Base-by-base conservation (phyloP, 2,888 invertebrate genomes). In the Cylloceria caligata region DNA sequence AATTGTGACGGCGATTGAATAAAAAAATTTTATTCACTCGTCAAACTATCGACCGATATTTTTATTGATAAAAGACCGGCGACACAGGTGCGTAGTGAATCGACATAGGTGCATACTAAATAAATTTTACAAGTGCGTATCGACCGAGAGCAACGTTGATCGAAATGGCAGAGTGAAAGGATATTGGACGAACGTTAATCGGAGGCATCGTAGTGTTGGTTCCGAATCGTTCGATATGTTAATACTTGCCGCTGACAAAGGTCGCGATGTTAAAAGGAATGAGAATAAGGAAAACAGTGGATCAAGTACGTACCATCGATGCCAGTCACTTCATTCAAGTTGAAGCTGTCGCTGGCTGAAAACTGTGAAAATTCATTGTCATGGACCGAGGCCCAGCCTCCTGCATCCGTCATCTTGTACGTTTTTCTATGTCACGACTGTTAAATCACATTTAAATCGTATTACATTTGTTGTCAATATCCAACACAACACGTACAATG, bases 271-370 rank as follows among this genome's bases (percentile, higher is more conserved):
- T 21, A 21, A 11, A 21, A 21, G 49, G 19, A 49, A 49, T 7
- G 49, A 19, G 49, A 45, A 16, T 45, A 45, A 30, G 16, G 42
- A 45, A n/a, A 45, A 5, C 21, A 9, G 19, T 49, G 11, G 24
- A 24, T 52, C 11, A 11, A 1, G 52, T 52, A 91, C 93, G 93
- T 94, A 96, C 96, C 96, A 93, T 96, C 96, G 86, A 96, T 94
- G 90, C 95, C 96, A 86, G 94, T 94, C 60, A 96, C 94, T 89
- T 96, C 96, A 84, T 94, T 94, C 39, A 96, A 93, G 92, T 95
- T 95, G 90, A 96, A 96, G 71, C 94, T 95, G 88, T 95, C 95
- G 85, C 88, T 92, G 4, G 93, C 85, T 76, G 93, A 89, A 89
- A 94, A 94, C 89, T 92, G 92, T 79, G 93, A 90, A 88, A 91